A percentile compares a stretch with the other conserved stretches of the same genome.
These are phyloP conservation scores for Sciaenops ocellatus DNA, from an alignment of 2,797 vertebrate genomes.

Conservation along the genomic window DNA sequence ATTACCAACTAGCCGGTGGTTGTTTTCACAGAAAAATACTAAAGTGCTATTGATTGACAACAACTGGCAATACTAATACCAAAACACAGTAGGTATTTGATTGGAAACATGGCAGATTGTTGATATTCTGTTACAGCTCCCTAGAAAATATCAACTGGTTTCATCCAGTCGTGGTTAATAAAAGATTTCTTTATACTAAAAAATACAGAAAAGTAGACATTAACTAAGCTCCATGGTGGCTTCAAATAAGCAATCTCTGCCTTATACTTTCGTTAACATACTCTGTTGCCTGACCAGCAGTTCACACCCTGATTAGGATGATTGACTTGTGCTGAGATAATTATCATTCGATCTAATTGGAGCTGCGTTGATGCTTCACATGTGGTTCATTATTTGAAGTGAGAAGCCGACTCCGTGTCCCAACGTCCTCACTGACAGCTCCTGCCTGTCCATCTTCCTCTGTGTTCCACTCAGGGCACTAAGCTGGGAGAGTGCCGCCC, in stretches of 20 bases:
- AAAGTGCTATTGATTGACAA: not conserved
- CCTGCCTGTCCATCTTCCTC: conserved; percentile 64
- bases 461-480: conserved; percentile 24
- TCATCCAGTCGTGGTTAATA: not conserved
- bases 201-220: not conserved
- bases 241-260: not conserved
- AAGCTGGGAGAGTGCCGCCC: conserved; percentile 42
- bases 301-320: conserved; percentile 54
- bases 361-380: conserved; percentile 60
- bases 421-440: conserved; percentile 57
- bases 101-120: not conserved
- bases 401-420: conserved; percentile 49
- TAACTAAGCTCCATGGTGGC: not conserved
- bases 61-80: not conserved
- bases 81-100: not conserved
- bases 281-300: not conserved
- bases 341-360: conserved; percentile 70
- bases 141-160: not conserved
- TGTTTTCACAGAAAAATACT: not conserved
- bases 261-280: conserved; percentile 5
- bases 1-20: not conserved
- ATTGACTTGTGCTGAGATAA: conserved; percentile 65
- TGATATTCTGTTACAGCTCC: not conserved
- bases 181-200: not conserved
- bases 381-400: conserved; percentile 65